Conservation (phyloP, 2,888 invertebrate species). For the Crossocerus cetratus region DNA sequence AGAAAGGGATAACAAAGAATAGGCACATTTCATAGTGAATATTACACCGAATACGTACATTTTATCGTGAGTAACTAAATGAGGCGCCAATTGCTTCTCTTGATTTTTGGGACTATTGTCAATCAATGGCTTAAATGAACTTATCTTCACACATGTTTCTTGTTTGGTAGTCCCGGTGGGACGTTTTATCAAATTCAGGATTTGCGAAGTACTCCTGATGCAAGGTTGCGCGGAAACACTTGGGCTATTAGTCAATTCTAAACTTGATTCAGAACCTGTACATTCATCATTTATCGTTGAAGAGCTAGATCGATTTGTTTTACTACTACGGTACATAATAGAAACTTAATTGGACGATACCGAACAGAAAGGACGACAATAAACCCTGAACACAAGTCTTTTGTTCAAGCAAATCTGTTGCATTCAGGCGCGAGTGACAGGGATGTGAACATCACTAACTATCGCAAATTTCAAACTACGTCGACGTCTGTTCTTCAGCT, state of each 20-base stretch:
- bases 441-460: too few species aligned
- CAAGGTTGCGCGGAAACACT: background rate
- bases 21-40: conserved; percentile 27
- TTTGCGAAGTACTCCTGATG: conserved; percentile 33
- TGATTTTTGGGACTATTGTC: background rate
- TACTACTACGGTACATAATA: conserved; percentile 33
- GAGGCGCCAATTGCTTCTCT: background rate
- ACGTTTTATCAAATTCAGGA: conserved; percentile 40
- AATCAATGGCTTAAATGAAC: too few species aligned
- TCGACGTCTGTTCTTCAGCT: too few species aligned
- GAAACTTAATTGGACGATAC: background rate
- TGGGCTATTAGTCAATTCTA: background rate
- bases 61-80: conserved; percentile 3
- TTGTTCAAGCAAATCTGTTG: too few species aligned
- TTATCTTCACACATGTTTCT: background rate
- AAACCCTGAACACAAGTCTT: too few species aligned
- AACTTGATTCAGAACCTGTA: background rate
- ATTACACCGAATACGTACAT: conserved; percentile 20
- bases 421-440: too few species aligned
- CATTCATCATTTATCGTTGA: conserved; percentile 7
- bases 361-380: background rate
- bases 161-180: background rate
- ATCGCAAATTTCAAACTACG: too few species aligned
- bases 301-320: conserved; percentile 1
- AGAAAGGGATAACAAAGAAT: background rate